Evolutionary conservation across 2,888 invertebrate genomes (phyloP).

Genomic region (Ectobius pallidus): DNA sequence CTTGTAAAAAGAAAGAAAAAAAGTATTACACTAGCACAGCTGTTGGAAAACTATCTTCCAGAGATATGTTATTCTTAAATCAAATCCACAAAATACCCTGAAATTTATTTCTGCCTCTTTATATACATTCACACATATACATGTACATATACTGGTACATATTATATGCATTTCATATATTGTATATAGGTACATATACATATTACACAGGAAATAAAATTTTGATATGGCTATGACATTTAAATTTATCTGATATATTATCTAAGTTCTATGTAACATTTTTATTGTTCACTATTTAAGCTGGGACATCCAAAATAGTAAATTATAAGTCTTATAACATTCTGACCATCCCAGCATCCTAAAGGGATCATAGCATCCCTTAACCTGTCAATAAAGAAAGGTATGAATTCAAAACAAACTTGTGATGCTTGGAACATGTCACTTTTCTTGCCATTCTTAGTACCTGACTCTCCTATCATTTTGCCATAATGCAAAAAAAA

Average conservation of each 20-base stretch:
- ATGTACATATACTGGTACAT: no score
- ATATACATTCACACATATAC: no score
- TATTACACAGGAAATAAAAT: conserved; percentile 29
- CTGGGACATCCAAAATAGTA: conserved; percentile 15
- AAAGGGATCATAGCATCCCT: not conserved
- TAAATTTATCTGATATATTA: conserved; percentile 7
- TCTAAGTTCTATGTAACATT: conserved; percentile 13
- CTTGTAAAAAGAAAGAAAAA: no score
- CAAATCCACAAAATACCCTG: no score
- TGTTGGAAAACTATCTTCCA: no score
- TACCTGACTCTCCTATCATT: no score
- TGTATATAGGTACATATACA: conserved; percentile 16
- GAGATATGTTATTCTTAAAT: no score
- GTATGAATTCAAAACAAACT: not conserved
- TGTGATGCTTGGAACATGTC: conserved; percentile 20
- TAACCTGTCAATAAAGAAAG: not conserved
- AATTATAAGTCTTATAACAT: conserved; percentile 5
- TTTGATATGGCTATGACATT: conserved; percentile 29
- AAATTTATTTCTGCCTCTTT: no score
- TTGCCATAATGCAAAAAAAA: no score
- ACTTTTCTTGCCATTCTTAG: not conserved
- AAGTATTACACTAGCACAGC: no score
- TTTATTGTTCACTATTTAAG: not conserved
- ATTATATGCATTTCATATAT: not conserved
- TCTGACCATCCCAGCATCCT: conserved; percentile 8